Percentiles rank a stretch among this genome's conserved stretches.
Evolutionary conservation across 2,113 vertebrate genomes (phyloP).

Genomic region (Sinocyclocheilus anshuiensis): DNA sequence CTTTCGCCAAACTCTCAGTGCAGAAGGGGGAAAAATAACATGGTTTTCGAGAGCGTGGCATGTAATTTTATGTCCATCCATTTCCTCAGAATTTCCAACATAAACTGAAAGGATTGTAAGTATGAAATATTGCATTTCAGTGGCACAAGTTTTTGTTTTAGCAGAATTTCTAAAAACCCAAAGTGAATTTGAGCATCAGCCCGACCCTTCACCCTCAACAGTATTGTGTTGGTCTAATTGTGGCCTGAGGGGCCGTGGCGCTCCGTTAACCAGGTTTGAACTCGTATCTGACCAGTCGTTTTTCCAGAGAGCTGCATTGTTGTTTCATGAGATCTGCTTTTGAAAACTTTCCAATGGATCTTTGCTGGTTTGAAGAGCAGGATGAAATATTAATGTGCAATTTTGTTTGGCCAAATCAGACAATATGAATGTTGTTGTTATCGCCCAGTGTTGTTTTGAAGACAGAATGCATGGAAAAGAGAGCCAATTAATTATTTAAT

Average conservation of each 20-base stretch:
- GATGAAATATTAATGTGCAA: slow-evolving; percentile 44
- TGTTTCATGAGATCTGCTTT: neutral
- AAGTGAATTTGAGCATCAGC: neutral
- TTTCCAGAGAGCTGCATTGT: neutral
- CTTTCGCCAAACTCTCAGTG: neutral
- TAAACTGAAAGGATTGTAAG: neutral
- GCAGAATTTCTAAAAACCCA: neutral
- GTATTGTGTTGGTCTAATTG: neutral
- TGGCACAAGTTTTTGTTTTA: neutral
- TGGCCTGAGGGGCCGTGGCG: neutral
- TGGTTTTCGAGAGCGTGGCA: neutral
- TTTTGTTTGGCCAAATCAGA: slow-evolving; percentile 23
- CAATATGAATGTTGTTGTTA: slow-evolving; percentile 17
- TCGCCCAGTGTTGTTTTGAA: slow-evolving; percentile 2
- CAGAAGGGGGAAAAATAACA: slow-evolving; percentile 10
- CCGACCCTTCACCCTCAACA: neutral
- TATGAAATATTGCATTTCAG: neutral
- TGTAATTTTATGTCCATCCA: slow-evolving; percentile 13
- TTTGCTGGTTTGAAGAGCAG: neutral
- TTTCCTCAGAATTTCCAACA: slow-evolving; percentile 16
- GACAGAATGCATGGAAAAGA: neutral
- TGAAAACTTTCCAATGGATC: neutral
- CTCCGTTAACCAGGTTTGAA: neutral
- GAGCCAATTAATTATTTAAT: slow-evolving; percentile 24
- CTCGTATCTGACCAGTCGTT: neutral